A percentile compares a stretch with the other conserved stretches of the same genome.
phyloP scores from a whole-genome alignment of 2,888 invertebrate species.

The Frankliniella intonsa region DNA sequence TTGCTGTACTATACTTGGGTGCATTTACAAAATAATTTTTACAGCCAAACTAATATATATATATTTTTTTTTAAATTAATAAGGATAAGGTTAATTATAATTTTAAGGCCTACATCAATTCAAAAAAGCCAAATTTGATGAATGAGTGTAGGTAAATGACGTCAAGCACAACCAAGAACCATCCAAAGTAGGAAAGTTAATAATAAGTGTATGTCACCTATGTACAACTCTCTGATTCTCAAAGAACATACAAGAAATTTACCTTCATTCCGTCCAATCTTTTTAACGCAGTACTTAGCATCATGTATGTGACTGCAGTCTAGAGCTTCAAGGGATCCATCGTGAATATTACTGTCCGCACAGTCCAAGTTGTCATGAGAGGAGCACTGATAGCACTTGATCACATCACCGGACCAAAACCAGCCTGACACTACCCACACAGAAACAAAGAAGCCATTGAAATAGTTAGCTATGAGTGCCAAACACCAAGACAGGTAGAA shows the following conservation, averaged over 20 bases:
- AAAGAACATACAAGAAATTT: slow-evolving; percentile 25
- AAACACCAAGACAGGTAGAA: background rate
- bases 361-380: slow-evolving; percentile 59
- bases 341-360: slow-evolving; percentile 61
- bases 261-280: slow-evolving; percentile 50
- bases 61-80: too few relatives aligned
- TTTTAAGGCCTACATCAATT: slow-evolving; percentile 4
- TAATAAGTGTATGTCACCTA: too few relatives aligned
- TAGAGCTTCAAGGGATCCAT: slow-evolving; percentile 54
- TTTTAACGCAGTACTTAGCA: slow-evolving; percentile 80
- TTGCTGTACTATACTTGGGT: too few relatives aligned
- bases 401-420: slow-evolving; percentile 37
- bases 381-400: slow-evolving; percentile 72
- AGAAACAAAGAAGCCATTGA: slow-evolving; percentile 32
- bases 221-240: background rate
- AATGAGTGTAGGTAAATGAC: background rate
- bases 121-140: background rate
- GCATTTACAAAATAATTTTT: too few relatives aligned
- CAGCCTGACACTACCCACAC: slow-evolving; percentile 28
- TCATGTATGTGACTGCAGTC: slow-evolving; percentile 70
- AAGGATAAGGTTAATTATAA: too few relatives aligned
- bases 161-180: too few relatives aligned
- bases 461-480: slow-evolving; percentile 23
- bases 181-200: too few relatives aligned
- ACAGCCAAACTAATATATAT: too few relatives aligned